Evolutionary conservation across 2,113 vertebrate genomes (phyloP), one percentile per base, ranked within the genome.

Genomic region (Argyrosomus japonicus): DNA sequence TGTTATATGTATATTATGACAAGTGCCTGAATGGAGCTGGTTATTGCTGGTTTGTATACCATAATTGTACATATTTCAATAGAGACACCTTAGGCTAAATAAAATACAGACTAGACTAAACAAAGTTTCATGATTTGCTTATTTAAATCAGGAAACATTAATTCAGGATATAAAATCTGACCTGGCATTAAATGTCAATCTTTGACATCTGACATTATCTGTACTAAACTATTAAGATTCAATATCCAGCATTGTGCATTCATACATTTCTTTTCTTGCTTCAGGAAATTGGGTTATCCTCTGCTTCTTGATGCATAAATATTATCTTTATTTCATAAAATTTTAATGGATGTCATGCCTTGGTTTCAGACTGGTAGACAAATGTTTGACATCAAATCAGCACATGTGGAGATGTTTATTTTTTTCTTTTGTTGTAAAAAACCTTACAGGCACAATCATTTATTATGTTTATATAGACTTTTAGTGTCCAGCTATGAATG

Each of bases 351-450:
- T 45, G 51, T 6, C 68, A 1, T 25, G 61, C 43, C 45, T 60
- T 43, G 43, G 4, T 51, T 72, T 67, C 27, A 45, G 54, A 23
- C 23, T 53, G n/a, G 15, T 13, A 10, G 47, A 74, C 21, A 25
- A 43, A 53, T 43, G 51, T 54, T 23, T 64, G 72, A 69, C 32
- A 63, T 47, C 48, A 62, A 36, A 43, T 32, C n/a, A 40, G 29
- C 56, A 29, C 53, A 81, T 11, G 4, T 48, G 5, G 53, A 1
- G 9, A 56, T 15, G 45, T 51, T 47, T 71, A n/a, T 13, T 23
- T 5, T 54, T 43, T 62, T 40, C 36, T 45, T 56, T 71, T 25
- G 18, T 14, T n/a, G 6, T 17, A 25, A 27, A 32, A 51, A 79
- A 43, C 36, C 6, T 15, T 50, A 51, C 7, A 27, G 13, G 1